Evolutionary conservation across 2,113 vertebrate genomes (phyloP).

Genomic region (Pomatorhinus ruficollis): DNA sequence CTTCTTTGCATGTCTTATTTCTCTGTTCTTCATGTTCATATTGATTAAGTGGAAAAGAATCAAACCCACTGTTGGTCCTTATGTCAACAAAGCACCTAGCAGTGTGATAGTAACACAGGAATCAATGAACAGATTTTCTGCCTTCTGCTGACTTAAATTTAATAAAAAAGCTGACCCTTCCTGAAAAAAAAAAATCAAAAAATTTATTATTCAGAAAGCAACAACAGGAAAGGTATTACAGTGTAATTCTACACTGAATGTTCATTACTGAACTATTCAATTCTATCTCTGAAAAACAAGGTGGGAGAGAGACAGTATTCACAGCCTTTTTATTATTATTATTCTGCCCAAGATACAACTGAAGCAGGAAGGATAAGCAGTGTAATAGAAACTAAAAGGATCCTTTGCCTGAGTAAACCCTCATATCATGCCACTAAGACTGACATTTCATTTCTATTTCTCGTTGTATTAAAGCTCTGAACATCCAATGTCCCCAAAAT

Average conservation of each 20-base stretch:
- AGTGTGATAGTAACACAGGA: not conserved
- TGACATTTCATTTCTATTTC: not conserved
- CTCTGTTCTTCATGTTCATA: not conserved
- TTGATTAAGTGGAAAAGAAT: not conserved
- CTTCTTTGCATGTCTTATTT: not conserved
- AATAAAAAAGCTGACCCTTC: conserved; percentile 35
- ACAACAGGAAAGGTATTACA: not conserved
- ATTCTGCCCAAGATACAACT: not conserved
- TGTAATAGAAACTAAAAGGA: not conserved
- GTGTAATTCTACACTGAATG: not conserved
- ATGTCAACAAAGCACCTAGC: not conserved
- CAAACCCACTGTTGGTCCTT: not conserved
- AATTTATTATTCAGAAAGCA: conserved; percentile 24
- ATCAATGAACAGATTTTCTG: not conserved
- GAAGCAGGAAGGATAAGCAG: not conserved
- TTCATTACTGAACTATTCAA: not conserved
- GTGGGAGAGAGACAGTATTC: not conserved
- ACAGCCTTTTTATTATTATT: not conserved
- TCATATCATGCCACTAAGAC: not conserved
- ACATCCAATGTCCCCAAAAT: not conserved
- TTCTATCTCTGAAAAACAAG: not conserved
- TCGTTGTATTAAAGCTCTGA: not conserved
- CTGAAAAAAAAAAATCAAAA: not conserved
- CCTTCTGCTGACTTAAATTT: conserved; percentile 41
- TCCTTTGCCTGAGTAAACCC: not conserved